A percentile compares a stretch with the other conserved stretches of the same genome.
Conservation (phyloP, 2,888 invertebrate genomes). For the Protonemura montana region DNA sequence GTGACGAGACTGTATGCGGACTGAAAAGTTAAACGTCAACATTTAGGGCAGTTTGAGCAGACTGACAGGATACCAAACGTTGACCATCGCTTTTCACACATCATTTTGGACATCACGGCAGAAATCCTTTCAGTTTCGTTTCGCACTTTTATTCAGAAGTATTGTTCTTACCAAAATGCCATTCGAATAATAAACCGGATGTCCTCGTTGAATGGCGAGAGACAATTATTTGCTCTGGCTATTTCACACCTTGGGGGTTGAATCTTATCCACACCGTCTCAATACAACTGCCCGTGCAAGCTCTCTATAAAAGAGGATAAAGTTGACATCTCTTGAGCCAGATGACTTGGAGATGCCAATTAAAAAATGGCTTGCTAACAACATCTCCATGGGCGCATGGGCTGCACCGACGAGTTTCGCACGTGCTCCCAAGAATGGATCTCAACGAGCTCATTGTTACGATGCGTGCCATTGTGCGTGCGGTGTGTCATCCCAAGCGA, state of each 20-base stretch:
- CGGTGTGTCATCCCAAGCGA: not conserved
- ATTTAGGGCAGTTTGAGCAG: not conserved
- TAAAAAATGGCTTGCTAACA: not conserved
- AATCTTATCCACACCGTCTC: not conserved
- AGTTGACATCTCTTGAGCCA: not conserved
- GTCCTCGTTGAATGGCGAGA: not conserved
- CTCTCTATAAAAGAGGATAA: not conserved
- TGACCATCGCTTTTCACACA: not conserved
- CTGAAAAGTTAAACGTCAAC: not conserved
- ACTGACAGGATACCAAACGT: not conserved
- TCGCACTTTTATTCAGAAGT: not conserved
- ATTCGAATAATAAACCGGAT: not conserved
- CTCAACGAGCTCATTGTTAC: not conserved
- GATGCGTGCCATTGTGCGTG: conserved; percentile 2
- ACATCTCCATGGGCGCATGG: not conserved
- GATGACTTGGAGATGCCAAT: not conserved
- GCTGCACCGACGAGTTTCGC: not conserved
- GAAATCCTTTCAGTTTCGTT: not conserved
- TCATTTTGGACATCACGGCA: not conserved
- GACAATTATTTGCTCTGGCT: not conserved
- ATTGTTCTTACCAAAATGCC: not conserved
- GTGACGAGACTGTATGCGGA: not conserved
- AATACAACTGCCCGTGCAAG: not conserved
- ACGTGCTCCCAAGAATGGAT: conserved; percentile 9
- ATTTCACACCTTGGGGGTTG: not conserved